These are phyloP conservation scores for Troides helena DNA, from an alignment of 2,888 invertebrate genomes.

Conservation along the genomic window DNA sequence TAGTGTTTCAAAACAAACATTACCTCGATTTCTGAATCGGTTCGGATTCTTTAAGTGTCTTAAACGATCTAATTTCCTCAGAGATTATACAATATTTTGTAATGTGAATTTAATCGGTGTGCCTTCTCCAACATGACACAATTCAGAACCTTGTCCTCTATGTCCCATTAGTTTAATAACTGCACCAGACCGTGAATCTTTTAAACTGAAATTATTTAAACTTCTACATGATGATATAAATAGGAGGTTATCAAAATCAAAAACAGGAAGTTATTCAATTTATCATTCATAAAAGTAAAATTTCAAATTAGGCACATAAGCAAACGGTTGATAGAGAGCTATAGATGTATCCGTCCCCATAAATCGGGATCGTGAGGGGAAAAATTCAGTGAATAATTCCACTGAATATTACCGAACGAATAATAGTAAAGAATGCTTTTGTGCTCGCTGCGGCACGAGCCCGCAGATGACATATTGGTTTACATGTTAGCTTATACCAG, in stretches of 20 bases:
- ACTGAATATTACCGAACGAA: constrained; percentile 56
- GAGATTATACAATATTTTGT: too few relatives aligned
- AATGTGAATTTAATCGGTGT: too few relatives aligned
- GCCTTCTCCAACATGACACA: too few relatives aligned
- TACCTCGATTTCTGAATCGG: constrained; percentile 14
- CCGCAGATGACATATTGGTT: constrained; percentile 66
- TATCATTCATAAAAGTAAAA: too few relatives aligned
- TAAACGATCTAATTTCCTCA: too few relatives aligned
- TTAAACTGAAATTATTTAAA: too few relatives aligned
- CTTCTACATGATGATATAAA: too few relatives aligned
- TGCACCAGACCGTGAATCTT: too few relatives aligned
- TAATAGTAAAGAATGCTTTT: constrained; percentile 68
- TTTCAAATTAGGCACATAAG: too few relatives aligned
- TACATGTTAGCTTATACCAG: constrained; percentile 38
- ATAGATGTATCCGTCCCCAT: constrained; percentile 19
- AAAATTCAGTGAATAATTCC: constrained; percentile 56
- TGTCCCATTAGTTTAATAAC: too few relatives aligned
- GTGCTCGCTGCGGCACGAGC: constrained; percentile 42
- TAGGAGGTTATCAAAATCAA: background rate
- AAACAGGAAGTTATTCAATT: background rate
- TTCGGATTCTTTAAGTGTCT: background rate
- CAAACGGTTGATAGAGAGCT: background rate
- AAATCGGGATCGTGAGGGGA: constrained; percentile 35
- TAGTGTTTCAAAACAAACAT: constrained; percentile 35
- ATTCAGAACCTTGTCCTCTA: too few relatives aligned